phyloP scores from a whole-genome alignment of 2,888 invertebrate species.

The Netelia inedita region DNA sequence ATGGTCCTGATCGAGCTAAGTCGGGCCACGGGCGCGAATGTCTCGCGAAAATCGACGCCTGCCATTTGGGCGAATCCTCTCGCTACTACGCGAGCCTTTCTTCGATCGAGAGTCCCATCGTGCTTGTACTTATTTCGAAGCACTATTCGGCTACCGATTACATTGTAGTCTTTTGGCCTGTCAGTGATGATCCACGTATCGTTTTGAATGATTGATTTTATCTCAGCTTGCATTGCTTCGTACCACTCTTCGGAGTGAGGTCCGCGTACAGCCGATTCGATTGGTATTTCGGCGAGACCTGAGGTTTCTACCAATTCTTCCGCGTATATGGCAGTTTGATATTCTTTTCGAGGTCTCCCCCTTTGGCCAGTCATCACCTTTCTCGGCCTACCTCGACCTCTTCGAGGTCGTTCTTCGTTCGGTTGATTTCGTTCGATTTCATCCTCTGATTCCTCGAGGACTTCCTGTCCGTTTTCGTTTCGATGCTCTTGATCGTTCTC shows the following conservation, averaged over 20 bases:
- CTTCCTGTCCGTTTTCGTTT: too few relatives aligned
- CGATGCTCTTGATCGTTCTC: too few relatives aligned
- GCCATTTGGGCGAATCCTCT: not conserved
- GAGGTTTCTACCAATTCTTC: too few relatives aligned
- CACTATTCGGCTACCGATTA: slow-evolving; percentile 15
- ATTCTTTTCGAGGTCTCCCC: too few relatives aligned
- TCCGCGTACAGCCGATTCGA: not conserved
- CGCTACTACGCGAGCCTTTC: slow-evolving; percentile 25
- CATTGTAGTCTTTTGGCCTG: not conserved
- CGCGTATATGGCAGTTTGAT: too few relatives aligned
- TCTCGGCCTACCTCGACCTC: too few relatives aligned
- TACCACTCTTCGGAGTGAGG: not conserved
- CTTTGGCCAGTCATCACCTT: too few relatives aligned
- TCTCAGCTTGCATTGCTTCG: not conserved
- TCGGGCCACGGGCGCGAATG: slow-evolving; percentile 29
- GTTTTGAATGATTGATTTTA: slow-evolving; percentile 3
- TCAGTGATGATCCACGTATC: slow-evolving; percentile 13
- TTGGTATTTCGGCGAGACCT: not conserved
- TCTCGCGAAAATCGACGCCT: slow-evolving; percentile 13
- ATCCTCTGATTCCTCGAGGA: too few relatives aligned
- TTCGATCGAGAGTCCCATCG: not conserved
- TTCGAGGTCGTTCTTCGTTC: too few relatives aligned
- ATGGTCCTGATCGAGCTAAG: not conserved
- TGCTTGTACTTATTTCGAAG: slow-evolving; percentile 13
- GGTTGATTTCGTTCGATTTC: too few relatives aligned